Evolutionary conservation across 1,140 invertebrate species (phyloP).

Genomic region (Rhagoletis zephyria): DNA sequence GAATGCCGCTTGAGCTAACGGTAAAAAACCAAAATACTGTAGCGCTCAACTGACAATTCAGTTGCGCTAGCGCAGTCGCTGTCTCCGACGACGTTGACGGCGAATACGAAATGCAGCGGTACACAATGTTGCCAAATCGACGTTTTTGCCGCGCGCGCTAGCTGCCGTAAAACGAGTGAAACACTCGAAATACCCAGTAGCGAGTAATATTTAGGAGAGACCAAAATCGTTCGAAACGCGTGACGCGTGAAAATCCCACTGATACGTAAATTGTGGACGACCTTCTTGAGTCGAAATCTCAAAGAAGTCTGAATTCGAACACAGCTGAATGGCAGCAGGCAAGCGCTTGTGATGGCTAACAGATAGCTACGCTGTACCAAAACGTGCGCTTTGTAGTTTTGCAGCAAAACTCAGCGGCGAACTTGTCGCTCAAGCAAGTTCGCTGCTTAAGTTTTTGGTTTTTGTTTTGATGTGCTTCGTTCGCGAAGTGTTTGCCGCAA

Average conservation of each 20-base stretch:
- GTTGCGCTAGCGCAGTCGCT: neutral
- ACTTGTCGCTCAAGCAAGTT: constrained; percentile 9
- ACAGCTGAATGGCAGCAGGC: neutral
- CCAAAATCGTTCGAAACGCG: neutral
- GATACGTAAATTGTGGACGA: constrained; percentile 63
- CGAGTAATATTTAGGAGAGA: neutral
- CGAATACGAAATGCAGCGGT: neutral
- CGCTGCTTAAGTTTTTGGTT: constrained; percentile 17
- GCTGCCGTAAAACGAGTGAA: neutral
- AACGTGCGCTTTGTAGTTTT: constrained; percentile 41
- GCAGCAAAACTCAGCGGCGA: constrained; percentile 13
- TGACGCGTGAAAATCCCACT: constrained; percentile 28
- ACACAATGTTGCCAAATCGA: constrained; percentile 27
- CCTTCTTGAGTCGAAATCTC: constrained; percentile 70
- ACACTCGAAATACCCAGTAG: neutral
- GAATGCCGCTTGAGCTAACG: constrained; percentile 41
- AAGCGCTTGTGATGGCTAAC: neutral
- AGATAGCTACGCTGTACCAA: neutral
- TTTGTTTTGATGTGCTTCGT: neutral
- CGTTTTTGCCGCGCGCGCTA: neutral
- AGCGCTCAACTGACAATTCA: neutral
- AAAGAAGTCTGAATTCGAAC: constrained; percentile 70
- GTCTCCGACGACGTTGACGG: neutral
- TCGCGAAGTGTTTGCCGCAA: neutral
- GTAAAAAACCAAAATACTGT: constrained; percentile 39